Percentiles rank a stretch among this genome's conserved stretches.
These are phyloP conservation scores for Cephus sareptanus DNA, from an alignment of 2,888 invertebrate species.

Conservation along the genomic window DNA sequence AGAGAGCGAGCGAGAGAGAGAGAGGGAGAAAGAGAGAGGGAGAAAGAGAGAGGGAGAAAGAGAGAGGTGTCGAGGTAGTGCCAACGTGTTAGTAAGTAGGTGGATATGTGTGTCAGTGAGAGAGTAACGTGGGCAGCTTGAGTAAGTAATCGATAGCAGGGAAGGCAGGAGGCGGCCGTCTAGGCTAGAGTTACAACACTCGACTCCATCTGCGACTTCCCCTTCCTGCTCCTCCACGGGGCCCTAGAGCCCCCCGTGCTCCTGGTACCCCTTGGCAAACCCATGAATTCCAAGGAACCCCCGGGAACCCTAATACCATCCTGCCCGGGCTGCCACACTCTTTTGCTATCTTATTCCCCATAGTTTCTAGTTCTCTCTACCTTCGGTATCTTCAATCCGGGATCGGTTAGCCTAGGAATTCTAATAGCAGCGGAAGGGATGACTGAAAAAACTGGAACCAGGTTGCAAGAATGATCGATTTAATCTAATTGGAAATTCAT, in stretches of 20 bases:
- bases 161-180: constrained; percentile 37
- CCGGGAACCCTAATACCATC: neutral
- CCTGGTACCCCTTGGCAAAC: neutral
- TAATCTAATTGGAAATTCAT: neutral
- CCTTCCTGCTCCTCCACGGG: constrained; percentile 10
- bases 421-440: neutral
- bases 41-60: too few species aligned
- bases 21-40: too few species aligned
- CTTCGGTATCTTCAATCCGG: neutral
- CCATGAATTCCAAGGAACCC: neutral
- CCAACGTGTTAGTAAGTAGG: neutral
- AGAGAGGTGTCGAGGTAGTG: neutral
- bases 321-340: neutral
- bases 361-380: neutral
- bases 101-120: neutral
- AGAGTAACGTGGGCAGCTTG: constrained; percentile 32
- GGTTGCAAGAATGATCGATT: neutral
- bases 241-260: neutral
- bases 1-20: neutral
- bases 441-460: neutral
- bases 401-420: neutral
- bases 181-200: constrained; percentile 41
- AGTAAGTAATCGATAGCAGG: constrained; percentile 51
- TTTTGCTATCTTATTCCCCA: neutral
- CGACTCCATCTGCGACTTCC: constrained; percentile 21